Evolutionary conservation across 2,888 invertebrate genomes (phyloP).

Genomic region (Agriopis marginaria): DNA sequence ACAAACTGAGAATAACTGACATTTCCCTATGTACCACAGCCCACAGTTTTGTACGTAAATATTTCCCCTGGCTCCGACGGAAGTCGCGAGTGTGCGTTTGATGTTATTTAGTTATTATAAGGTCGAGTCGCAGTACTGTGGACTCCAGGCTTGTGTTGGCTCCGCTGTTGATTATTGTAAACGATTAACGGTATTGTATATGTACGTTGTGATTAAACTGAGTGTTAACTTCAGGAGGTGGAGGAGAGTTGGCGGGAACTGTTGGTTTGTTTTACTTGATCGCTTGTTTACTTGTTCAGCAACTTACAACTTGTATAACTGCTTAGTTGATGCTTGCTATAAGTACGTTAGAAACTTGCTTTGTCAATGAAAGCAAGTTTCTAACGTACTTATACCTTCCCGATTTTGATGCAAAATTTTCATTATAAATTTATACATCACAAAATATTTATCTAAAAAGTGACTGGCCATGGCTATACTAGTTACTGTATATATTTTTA

Average conservation of each 20-base stretch:
- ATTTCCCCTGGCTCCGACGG: background rate
- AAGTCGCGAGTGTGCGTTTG: slow-evolving; percentile 18
- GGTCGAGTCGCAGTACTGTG: slow-evolving; percentile 56
- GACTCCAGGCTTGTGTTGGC: slow-evolving; percentile 51
- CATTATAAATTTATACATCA: too few species aligned
- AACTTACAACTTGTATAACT: background rate
- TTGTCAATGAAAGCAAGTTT: too few species aligned
- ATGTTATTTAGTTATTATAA: slow-evolving; percentile 19
- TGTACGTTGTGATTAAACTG: slow-evolving; percentile 54
- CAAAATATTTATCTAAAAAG: too few species aligned
- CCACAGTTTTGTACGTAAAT: too few species aligned
- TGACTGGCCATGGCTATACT: too few species aligned
- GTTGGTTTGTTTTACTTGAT: slow-evolving; percentile 41
- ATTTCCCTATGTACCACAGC: too few species aligned
- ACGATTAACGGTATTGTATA: slow-evolving; percentile 60
- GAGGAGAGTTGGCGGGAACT: slow-evolving; percentile 29
- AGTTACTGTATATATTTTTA: too few species aligned
- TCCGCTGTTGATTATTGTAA: slow-evolving; percentile 66
- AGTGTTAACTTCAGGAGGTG: slow-evolving; percentile 36
- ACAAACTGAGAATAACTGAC: too few species aligned
- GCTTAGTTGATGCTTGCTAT: background rate
- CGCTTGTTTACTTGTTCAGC: slow-evolving; percentile 28
- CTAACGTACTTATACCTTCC: too few species aligned
- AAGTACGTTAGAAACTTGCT: too few species aligned
- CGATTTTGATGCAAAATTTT: too few species aligned